Evolutionary conservation across 2,888 invertebrate genomes (phyloP).

Genomic region (Ophion ellenae): DNA sequence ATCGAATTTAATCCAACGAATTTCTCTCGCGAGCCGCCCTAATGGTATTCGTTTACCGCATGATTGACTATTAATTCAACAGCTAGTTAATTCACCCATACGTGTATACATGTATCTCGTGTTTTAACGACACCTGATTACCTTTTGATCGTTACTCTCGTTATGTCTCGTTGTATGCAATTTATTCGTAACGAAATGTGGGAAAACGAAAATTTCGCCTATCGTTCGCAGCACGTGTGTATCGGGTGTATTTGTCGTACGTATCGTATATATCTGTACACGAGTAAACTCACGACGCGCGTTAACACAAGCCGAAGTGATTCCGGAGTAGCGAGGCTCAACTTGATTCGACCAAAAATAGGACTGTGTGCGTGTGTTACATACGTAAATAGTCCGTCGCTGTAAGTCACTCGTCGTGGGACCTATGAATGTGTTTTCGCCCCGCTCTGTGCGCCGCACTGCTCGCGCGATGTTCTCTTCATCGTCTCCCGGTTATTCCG

Average conservation of each 20-base stretch:
- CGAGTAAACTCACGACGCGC: slow-evolving; percentile 27
- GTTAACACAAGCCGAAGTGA: slow-evolving; percentile 50
- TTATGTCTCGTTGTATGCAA: slow-evolving; percentile 39
- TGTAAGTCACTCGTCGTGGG: slow-evolving; percentile 63
- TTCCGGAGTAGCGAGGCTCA: slow-evolving; percentile 44
- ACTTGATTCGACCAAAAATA: slow-evolving; percentile 60
- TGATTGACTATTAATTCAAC: slow-evolving; percentile 55
- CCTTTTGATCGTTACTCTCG: slow-evolving; percentile 50
- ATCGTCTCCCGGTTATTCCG: not conserved
- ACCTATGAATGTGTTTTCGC: slow-evolving; percentile 50
- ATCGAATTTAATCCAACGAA: slow-evolving; percentile 53
- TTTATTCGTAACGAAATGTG: slow-evolving; percentile 52
- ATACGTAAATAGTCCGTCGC: slow-evolving; percentile 63
- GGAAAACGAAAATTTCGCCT: slow-evolving; percentile 36
- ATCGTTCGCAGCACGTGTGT: slow-evolving; percentile 5
- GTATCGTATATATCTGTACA: not conserved
- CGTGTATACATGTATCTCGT: slow-evolving; percentile 33
- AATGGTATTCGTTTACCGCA: slow-evolving; percentile 41
- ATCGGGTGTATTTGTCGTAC: not conserved
- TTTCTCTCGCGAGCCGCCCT: slow-evolving; percentile 35
- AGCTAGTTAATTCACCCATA: slow-evolving; percentile 49
- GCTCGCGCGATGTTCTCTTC: not conserved
- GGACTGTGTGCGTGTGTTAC: slow-evolving; percentile 60
- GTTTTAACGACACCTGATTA: slow-evolving; percentile 52
- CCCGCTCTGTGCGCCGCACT: slow-evolving; percentile 24